phyloP scores from a whole-genome alignment of 2,797 vertebrate species.

The Petrocephalus sullivani region DNA sequence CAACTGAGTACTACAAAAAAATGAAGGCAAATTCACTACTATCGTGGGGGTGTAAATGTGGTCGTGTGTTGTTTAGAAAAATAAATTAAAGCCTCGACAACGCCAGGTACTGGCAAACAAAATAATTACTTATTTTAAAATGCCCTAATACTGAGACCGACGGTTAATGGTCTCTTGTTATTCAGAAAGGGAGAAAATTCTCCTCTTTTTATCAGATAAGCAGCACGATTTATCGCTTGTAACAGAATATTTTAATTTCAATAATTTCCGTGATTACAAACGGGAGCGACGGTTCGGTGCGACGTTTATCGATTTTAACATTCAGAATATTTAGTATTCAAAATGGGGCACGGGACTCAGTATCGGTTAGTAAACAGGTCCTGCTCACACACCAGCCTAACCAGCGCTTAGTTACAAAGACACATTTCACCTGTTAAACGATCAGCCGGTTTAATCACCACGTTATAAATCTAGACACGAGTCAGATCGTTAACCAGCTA shows the following conservation, averaged over 20 bases:
- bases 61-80: not conserved
- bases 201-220: not conserved
- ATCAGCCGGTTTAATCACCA: not conserved
- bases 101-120: not conserved
- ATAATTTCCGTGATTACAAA: not conserved
- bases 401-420: not conserved
- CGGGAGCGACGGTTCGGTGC: not conserved
- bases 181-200: not conserved
- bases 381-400: not conserved
- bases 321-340: not conserved
- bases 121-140: not conserved
- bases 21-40: not conserved
- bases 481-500: not conserved
- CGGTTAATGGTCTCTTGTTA: not conserved
- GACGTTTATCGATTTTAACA: not conserved
- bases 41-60: not conserved
- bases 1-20: not conserved
- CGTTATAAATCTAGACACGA: not conserved
- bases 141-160: not conserved
- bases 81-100: not conserved
- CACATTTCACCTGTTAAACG: conserved; percentile 1
- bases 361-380: not conserved
- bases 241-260: not conserved
- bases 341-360: not conserved
- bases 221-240: not conserved